Evolutionary conservation across 2,113 vertebrate genomes (phyloP).

Genomic region (Corynorhinus townsendii): DNA sequence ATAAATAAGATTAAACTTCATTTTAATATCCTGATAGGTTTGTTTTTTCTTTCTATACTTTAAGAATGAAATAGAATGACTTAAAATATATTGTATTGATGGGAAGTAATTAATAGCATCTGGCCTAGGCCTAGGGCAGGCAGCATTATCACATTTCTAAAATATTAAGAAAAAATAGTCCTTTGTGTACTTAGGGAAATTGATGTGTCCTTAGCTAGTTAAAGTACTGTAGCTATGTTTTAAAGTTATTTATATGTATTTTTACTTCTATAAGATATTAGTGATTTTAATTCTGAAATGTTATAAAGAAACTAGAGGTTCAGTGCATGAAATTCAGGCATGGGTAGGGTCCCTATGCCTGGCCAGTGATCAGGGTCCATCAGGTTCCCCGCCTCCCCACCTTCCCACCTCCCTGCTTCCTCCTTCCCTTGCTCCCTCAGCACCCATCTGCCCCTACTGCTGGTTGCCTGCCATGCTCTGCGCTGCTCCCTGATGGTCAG

Average conservation of each 20-base stretch:
- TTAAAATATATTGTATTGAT: neutral
- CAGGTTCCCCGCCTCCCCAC: no score
- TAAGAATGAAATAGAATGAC: neutral
- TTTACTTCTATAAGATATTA: constrained; percentile 2
- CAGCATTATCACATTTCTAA: neutral
- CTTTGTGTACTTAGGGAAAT: neutral
- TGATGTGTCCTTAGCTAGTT: neutral
- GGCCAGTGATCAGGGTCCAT: no score
- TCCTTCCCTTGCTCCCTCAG: no score
- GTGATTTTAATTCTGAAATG: neutral
- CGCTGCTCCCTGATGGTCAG: no score
- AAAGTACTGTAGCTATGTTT: neutral
- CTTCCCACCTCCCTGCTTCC: no score
- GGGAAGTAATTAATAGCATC: neutral
- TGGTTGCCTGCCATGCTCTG: no score
- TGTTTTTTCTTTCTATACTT: neutral
- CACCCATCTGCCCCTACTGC: no score
- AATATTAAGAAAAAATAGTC: neutral
- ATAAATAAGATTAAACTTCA: neutral
- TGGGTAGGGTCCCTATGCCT: no score
- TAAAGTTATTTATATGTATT: neutral
- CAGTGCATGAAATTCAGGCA: no score
- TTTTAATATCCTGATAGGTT: neutral
- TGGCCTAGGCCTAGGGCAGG: neutral
- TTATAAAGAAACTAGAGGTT: neutral